These are phyloP conservation scores for Pocillopora verrucosa DNA, from an alignment of 64 coral and sea anemone genomes.

Conservation along the genomic window DNA sequence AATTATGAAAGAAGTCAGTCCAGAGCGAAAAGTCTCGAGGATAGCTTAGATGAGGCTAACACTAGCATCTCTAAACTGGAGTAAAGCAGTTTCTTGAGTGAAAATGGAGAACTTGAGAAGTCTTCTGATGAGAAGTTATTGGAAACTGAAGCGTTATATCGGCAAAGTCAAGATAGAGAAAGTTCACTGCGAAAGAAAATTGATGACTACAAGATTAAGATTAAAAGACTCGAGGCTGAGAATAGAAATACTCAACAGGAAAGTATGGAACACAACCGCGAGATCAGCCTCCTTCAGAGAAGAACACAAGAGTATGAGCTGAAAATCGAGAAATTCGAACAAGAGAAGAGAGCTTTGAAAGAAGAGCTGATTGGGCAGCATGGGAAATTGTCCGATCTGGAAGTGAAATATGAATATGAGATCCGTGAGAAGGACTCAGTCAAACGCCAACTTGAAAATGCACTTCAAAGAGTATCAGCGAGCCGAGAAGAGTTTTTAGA, in stretches of 20 bases:
- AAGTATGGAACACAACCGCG: slow-evolving; percentile 37
- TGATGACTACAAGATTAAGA: slow-evolving; percentile 36
- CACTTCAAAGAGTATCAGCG: slow-evolving; percentile 33
- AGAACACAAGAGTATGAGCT: slow-evolving; percentile 40
- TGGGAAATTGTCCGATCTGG: slow-evolving; percentile 50
- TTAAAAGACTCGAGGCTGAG: slow-evolving; percentile 34
- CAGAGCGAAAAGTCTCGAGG: slow-evolving; percentile 27
- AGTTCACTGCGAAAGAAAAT: slow-evolving; percentile 33
- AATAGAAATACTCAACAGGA: slow-evolving; percentile 38
- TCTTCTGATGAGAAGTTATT: slow-evolving; percentile 2
- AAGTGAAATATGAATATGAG: slow-evolving; percentile 67
- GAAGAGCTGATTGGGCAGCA: slow-evolving; percentile 30
- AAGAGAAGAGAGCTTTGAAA: slow-evolving; percentile 49
- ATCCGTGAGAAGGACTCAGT: slow-evolving; percentile 33
- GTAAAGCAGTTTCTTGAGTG: slow-evolving; percentile 3
- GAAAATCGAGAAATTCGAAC: slow-evolving; percentile 25
- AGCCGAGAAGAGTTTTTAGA: slow-evolving; percentile 48
- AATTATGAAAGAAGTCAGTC: slow-evolving; percentile 42
- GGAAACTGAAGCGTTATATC: slow-evolving; percentile 38
- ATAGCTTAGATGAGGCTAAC: slow-evolving; percentile 36
- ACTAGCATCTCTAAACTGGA: slow-evolving; percentile 38
- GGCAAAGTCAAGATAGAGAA: slow-evolving; percentile 46
- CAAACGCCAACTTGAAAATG: slow-evolving; percentile 46
- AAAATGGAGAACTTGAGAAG: slow-evolving; percentile 13
- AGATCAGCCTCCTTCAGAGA: slow-evolving; percentile 27